A percentile compares a stretch with the other conserved stretches of the same genome.
Evolutionary conservation across 1,140 invertebrate genomes (phyloP).

Genomic region (Gerris buenoi): DNA sequence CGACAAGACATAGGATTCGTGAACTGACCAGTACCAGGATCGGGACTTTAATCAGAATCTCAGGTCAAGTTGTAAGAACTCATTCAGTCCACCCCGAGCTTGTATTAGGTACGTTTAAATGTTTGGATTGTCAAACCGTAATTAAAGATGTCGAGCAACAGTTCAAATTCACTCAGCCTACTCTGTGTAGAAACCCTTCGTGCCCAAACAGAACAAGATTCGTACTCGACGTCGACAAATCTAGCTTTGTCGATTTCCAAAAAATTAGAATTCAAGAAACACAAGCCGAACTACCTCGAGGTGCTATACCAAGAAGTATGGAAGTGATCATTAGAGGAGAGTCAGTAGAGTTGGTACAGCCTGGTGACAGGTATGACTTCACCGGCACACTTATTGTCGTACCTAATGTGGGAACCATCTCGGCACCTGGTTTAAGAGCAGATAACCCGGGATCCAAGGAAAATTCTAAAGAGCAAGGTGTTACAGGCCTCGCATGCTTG

Average conservation of each 20-base stretch:
- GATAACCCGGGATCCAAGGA: conserved; percentile 33
- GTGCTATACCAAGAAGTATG: conserved; percentile 87
- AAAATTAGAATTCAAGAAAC: conserved; percentile 97
- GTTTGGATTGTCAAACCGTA: conserved; percentile 88
- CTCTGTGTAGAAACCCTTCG: conserved; percentile 88
- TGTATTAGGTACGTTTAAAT: conserved; percentile 81
- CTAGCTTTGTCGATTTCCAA: conserved; percentile 95
- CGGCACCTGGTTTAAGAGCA: conserved; percentile 64
- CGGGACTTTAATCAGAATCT: conserved; percentile 85
- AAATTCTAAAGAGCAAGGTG: conserved; percentile 55
- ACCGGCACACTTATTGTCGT: conserved; percentile 94
- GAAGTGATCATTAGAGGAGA: conserved; percentile 94
- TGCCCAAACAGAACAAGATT: conserved; percentile 85
- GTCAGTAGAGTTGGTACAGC: conserved; percentile 90
- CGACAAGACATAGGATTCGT: conserved; percentile 76
- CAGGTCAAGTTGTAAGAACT: conserved; percentile 94
- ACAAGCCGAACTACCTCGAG: conserved; percentile 89
- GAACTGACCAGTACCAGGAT: conserved; percentile 91
- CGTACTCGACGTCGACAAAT: conserved; percentile 82
- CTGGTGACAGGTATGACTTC: conserved; percentile 84
- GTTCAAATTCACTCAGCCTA: conserved; percentile 92
- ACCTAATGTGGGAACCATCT: conserved; percentile 79
- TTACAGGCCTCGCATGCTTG: conserved; percentile 79
- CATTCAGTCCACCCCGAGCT: conserved; percentile 96
- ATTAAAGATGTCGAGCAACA: conserved; percentile 95